These are phyloP conservation scores for Cheilosia impressa DNA, from an alignment of 2,888 invertebrate species.

Conservation along the genomic window DNA sequence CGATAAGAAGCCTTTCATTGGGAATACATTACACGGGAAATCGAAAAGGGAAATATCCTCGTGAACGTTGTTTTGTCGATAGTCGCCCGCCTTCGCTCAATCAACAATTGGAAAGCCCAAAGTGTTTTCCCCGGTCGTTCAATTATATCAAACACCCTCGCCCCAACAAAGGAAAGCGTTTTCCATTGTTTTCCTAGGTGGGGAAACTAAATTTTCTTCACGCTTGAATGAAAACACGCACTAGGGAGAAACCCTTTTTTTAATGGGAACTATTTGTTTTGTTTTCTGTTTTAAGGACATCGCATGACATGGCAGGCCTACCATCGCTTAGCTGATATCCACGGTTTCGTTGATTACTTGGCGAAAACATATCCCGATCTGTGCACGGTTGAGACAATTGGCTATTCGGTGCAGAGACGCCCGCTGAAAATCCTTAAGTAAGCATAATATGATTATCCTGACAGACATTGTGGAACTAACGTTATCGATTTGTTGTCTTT, in stretches of 20 bases:
- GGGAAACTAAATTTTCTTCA: conserved; percentile 37
- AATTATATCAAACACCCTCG: conserved; percentile 44
- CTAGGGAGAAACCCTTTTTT: conserved; percentile 12
- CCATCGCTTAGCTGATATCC: conserved; percentile 88
- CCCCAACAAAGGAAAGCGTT: conserved; percentile 9
- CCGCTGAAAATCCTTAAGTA: conserved; percentile 87
- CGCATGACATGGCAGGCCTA: conserved; percentile 91
- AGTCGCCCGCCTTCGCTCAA: conserved; percentile 16
- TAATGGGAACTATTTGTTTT: conserved; percentile 42
- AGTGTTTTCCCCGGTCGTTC: conserved; percentile 60
- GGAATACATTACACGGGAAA: conserved; percentile 12
- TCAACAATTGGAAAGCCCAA: conserved; percentile 53
- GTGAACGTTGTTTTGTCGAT: conserved; percentile 65
- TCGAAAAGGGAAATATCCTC: neutral
- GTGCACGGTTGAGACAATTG: conserved; percentile 89
- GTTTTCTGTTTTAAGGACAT: conserved; percentile 79
- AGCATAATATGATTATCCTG: conserved; percentile 40
- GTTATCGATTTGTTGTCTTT: conserved; percentile 36
- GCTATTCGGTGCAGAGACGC: conserved; percentile 89
- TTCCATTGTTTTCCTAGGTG: neutral
- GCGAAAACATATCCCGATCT: conserved; percentile 89
- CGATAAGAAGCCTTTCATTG: conserved; percentile 4
- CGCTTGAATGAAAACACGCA: conserved; percentile 43
- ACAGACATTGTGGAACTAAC: neutral
- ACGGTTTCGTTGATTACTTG: conserved; percentile 89